Evolutionary conservation across 2,888 invertebrate species (phyloP), one percentile per base, ranked within the genome.

Genomic region (Acronicta psi): DNA sequence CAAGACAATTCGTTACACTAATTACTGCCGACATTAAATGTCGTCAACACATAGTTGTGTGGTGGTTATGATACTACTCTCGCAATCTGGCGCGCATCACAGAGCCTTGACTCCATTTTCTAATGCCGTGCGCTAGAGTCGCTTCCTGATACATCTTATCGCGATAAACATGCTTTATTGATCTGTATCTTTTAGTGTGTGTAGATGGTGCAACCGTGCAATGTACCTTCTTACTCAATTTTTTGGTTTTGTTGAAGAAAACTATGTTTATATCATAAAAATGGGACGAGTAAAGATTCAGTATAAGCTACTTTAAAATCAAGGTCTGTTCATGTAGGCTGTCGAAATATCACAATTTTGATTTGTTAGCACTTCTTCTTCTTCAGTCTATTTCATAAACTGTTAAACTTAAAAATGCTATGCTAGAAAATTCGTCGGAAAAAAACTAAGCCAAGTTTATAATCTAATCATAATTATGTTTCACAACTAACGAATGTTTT

Each of bases 61-160:
- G 11, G 1, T 29, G 29, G 29, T 29, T 38, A 8, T 38, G 47
- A 29, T 25, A 40, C 52, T 73, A 40, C 61, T 67, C 67, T 56
- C 59, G 38, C 54, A 59, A 71, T 74, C 75, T 74, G 75, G 74
- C 74, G 55, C 72, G 58, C 58, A 52, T 14, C 60, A 23, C 45
- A 16, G 57, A 66, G 45, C 75, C 75, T 75, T 75, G 75, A 75
- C 76, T 75, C 71, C 56, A 69, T 75, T 75, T 51, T 64, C 51
- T 69, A 63, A 65, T 66, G 61, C 70, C 60, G 54, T 53, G 49
- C 69, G 70, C 74, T 55, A 64, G 64, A 70, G 64, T 63, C 47
- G 55, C 73, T 75, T 75, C 75, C 75, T 75, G 75, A 75, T 75
- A 67, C 55, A 73, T 69, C 44, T 60, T 65, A 69, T 75, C 75